phyloP scores from a whole-genome alignment of 64 coral and sea anemone species.

The Astreopora myriophthalma region DNA sequence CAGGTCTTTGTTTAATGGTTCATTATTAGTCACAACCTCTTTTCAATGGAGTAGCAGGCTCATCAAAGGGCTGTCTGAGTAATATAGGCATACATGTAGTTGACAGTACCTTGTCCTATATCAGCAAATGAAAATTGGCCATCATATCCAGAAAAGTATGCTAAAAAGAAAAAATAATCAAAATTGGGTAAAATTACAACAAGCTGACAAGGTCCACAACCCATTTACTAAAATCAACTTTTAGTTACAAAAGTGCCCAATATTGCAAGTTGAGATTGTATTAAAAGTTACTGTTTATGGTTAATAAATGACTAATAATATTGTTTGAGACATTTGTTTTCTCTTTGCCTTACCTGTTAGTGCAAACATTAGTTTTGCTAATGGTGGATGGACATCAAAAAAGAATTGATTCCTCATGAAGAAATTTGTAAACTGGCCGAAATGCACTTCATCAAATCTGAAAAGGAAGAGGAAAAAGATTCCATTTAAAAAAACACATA shows the following conservation, averaged over 20 bases:
- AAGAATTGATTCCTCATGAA: constrained; percentile 92
- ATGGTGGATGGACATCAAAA: constrained; percentile 95
- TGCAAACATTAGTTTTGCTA: constrained; percentile 94
- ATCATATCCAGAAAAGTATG: constrained; percentile 95
- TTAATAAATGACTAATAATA: no score
- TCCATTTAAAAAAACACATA: background rate
- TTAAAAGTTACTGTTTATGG: background rate
- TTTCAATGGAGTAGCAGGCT: no score
- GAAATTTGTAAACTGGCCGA: constrained; percentile 97
- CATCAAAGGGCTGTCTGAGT: no score
- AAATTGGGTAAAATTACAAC: no score
- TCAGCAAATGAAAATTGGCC: constrained; percentile 90
- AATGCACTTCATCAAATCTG: constrained; percentile 99
- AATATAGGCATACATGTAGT: no score
- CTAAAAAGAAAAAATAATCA: constrained; percentile 18
- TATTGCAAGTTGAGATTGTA: no score
- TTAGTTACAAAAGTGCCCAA: no score
- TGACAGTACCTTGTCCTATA: constrained; percentile 84
- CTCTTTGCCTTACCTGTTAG: constrained; percentile 71
- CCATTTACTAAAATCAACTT: no score
- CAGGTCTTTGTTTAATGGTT: no score
- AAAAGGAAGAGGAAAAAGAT: background rate
- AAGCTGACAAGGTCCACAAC: no score
- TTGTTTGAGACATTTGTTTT: background rate
- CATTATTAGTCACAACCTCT: no score